phyloP scores from a whole-genome alignment of 2,797 vertebrate species.

The Philypnodon macrostomus region DNA sequence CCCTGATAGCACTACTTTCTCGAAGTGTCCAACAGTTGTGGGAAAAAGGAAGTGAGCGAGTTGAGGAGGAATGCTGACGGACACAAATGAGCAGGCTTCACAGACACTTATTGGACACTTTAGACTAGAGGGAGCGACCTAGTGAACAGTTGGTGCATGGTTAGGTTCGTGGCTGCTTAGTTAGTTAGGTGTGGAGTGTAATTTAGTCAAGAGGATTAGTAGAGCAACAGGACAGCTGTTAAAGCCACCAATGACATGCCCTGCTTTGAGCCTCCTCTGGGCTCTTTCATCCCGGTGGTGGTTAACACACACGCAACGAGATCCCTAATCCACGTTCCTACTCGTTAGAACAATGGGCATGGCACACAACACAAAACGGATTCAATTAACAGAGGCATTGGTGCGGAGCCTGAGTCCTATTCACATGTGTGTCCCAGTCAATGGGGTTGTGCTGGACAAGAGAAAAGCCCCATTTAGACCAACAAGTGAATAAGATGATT shows the following conservation, averaged over 20 bases:
- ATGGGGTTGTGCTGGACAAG: conserved; percentile 20
- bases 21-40: conserved; percentile 59
- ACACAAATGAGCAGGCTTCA: conserved; percentile 77
- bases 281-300: conserved; percentile 76
- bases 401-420: conserved; percentile 57
- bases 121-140: conserved; percentile 37
- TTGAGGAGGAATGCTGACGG: conserved; percentile 71
- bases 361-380: conserved; percentile 62
- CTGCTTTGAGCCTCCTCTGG: conserved; percentile 54
- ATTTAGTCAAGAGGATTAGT: conserved; percentile 79
- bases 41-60: conserved; percentile 63
- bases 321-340: conserved; percentile 74
- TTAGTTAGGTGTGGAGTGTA: conserved; percentile 78
- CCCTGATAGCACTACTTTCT: no score
- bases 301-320: conserved; percentile 72
- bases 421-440: conserved; percentile 36
- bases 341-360: conserved; percentile 74
- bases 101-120: conserved; percentile 9
- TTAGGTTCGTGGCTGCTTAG: conserved; percentile 68
- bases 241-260: conserved; percentile 72
- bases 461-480: conserved; percentile 8
- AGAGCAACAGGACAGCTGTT: conserved; percentile 77
- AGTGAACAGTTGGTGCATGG: conserved; percentile 70
- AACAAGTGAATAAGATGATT: conserved; percentile 15
- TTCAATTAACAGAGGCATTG: conserved; percentile 67